A percentile compares a stretch with the other conserved stretches of the same genome.
Evolutionary conservation across 2,113 vertebrate species (phyloP).

Genomic region (Riparia riparia): DNA sequence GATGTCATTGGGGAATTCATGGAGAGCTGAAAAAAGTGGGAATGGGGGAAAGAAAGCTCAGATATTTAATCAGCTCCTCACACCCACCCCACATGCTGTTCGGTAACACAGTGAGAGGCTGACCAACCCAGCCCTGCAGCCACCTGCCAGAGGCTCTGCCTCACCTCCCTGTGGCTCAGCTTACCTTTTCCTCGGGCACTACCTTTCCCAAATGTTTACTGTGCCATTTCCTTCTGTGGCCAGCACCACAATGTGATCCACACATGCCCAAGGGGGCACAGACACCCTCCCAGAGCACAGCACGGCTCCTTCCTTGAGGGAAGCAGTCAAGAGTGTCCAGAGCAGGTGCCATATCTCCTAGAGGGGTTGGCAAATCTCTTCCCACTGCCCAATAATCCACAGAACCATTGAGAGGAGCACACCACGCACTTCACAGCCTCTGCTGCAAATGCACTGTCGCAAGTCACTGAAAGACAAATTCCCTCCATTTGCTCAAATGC

Average conservation of each 20-base stretch:
- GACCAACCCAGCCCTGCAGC: not conserved
- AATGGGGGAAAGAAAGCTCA: conserved; percentile 40
- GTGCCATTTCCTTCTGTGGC: not conserved
- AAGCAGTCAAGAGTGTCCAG: not conserved
- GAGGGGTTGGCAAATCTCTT: not conserved
- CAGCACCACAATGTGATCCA: not conserved
- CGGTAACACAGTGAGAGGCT: not conserved
- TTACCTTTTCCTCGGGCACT: not conserved
- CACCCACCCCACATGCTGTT: not conserved
- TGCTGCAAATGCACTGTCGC: fast-evolving
- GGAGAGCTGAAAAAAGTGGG: conserved; percentile 82
- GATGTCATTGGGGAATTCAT: conserved; percentile 93
- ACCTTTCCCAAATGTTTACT: not conserved
- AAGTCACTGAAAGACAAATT: not conserved
- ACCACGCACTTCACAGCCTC: not conserved
- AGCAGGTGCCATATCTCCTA: not conserved
- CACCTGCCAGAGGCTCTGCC: not conserved
- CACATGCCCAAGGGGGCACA: not conserved
- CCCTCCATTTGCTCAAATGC: not conserved
- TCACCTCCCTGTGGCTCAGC: not conserved
- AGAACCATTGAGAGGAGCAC: not conserved
- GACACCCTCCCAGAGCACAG: not conserved
- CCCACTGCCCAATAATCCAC: not conserved
- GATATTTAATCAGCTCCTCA: not conserved
- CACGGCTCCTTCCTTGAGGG: not conserved